Base-by-base conservation (phyloP, 2,797 vertebrate genomes). In the Hozukius guyotensis region DNA sequence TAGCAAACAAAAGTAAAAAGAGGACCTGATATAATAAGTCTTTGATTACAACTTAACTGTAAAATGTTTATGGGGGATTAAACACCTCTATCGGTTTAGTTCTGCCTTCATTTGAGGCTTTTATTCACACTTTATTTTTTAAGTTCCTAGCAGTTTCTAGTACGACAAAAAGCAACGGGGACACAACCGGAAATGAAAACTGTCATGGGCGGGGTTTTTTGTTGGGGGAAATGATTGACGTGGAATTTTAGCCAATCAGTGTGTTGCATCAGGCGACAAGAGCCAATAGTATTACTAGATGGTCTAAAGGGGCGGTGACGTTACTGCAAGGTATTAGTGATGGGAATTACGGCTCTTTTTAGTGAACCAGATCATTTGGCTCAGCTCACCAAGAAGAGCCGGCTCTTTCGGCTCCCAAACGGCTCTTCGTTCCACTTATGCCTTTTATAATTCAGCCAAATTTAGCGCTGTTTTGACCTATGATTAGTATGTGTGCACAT, bases 151-250 rank as follows among this genome's bases (percentile, higher is more conserved):
- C 5, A 25, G 92, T 96, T 96, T 92, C 91, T 74, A 78, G 80
- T 86, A 88, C 87, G 83, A 75, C 87, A 38, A 68, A 38, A 38
- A 38, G 3, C 22, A 66, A 84, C 8, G 22, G 75, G 49, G 71
- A 82, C 93, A 93, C 93, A 86, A 81, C 6, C 83, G 89, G 93
- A 94, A 93, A 72, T 75, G 14, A 59, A 72, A 25, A 22, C 34
- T 12, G 0, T 13, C 1, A 31, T 3, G 34, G 87, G 87, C 60
- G 77, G 29, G 25, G 1, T 5, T 79, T 38, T 2, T 8, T 2
- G 1, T 7, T 20, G 3, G 1, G 5, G 0, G 0, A 3, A 49
- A 32, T 77, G 60, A 94, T 72, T 77, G 91, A 85, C 88, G 80
- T 0, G 0, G 0, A 0, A 0, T 5, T 42, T 4, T 38, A 80